phyloP scores from a whole-genome alignment of 2,113 vertebrate genomes.

The Reinhardtius hippoglossoides region DNA sequence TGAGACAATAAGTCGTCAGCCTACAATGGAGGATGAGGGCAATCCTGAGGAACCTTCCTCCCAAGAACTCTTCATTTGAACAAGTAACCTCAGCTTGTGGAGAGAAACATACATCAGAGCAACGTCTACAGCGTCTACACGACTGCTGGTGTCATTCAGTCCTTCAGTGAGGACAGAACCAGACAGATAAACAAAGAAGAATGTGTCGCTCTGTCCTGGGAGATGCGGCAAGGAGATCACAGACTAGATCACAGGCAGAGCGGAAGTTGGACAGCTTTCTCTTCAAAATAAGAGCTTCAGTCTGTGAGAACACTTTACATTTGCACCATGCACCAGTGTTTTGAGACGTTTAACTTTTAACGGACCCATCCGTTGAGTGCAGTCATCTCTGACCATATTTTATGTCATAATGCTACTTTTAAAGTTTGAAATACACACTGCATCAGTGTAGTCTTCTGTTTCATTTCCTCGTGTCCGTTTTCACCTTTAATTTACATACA shows the following conservation, averaged over 20 bases:
- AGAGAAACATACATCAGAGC: neutral
- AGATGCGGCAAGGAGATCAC: neutral
- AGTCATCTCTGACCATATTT: too few species aligned
- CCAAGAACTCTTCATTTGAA: neutral
- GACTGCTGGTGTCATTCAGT: too few species aligned
- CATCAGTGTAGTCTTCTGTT: too few species aligned
- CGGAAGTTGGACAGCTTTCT: constrained; percentile 2
- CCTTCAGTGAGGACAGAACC: too few species aligned
- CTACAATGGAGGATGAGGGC: neutral
- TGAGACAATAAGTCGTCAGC: neutral
- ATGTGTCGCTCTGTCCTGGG: constrained; percentile 13
- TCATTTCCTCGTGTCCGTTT: too few species aligned
- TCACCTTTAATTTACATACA: too few species aligned
- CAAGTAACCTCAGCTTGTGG: neutral
- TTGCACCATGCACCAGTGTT: neutral
- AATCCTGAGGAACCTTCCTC: neutral
- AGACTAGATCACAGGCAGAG: neutral
- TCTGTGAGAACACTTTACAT: neutral
- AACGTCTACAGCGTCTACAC: too few species aligned
- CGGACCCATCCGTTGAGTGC: neutral
- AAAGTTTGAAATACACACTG: too few species aligned
- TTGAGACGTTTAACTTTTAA: too few species aligned
- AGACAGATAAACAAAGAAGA: constrained; percentile 6
- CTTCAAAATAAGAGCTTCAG: constrained; percentile 52
- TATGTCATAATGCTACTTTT: too few species aligned